These are phyloP conservation scores for Ramphastos sulfuratus DNA, from an alignment of 2,113 vertebrate genomes.

Conservation along the genomic window DNA sequence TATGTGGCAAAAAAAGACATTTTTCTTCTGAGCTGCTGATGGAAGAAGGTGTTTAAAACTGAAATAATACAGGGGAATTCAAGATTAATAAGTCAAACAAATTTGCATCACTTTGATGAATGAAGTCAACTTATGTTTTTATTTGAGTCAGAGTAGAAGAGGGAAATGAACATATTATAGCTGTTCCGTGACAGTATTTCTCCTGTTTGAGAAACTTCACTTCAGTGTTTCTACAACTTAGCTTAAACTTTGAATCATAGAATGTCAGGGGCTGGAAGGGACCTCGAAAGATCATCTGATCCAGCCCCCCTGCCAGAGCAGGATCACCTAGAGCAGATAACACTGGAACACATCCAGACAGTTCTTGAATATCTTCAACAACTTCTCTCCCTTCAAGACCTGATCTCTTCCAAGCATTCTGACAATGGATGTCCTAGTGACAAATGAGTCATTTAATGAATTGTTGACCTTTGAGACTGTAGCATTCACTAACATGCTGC, in stretches of 20 bases:
- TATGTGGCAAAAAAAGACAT: background rate
- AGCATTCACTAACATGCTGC: background rate
- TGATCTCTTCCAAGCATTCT: background rate
- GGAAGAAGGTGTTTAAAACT: background rate
- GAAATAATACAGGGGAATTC: background rate
- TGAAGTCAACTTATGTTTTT: background rate
- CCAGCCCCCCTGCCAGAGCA: too few species aligned
- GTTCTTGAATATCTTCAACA: background rate
- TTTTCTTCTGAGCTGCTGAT: background rate
- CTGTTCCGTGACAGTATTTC: background rate
- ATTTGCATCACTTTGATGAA: background rate
- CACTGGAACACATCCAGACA: too few species aligned
- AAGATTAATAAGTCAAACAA: background rate
- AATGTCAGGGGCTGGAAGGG: too few species aligned
- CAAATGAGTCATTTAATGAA: background rate
- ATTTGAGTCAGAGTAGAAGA: background rate
- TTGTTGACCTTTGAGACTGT: background rate
- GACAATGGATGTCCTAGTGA: background rate
- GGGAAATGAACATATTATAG: background rate
- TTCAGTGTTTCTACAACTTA: background rate
- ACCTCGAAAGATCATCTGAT: too few species aligned
- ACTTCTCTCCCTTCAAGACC: background rate
- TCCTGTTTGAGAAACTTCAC: background rate
- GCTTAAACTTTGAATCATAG: background rate
- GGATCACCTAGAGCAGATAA: too few species aligned